Base-by-base conservation (phyloP, 2,797 vertebrate species). In the Champsocephalus esox region DNA sequence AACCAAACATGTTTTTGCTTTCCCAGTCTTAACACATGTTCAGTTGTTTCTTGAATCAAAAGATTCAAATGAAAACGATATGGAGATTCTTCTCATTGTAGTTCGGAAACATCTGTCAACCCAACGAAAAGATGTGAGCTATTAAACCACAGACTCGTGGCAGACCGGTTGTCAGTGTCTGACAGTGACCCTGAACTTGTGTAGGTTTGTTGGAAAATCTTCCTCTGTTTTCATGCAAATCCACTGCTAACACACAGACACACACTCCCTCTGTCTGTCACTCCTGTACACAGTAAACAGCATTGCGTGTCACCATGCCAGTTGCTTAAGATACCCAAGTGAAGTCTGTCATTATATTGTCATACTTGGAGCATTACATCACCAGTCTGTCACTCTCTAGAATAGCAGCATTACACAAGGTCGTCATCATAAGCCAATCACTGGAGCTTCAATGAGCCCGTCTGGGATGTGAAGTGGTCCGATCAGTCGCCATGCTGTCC, bases 281-380 rank as follows among this genome's bases (percentile, higher is more conserved):
- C 63, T 71, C 21, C 50, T 3, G 38, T 19, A 43, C 50, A 41
- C 21, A 57, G 51, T 1, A 41, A 28, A 71, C 70, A 70, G 61
- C 73, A 5, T 81, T 9, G 67, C 68, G 51, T 91, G 85, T 82
- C 81, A 66, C 65, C 19, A 1, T 57, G 52, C 16, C 80, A 34
- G 48, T 75, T 62, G 57, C 76, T 69, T 59, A 71, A 84, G 83
- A 79, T 70, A 76, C 63, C 63, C 64, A 59, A 69, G 72, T 76
- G 11, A 12, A 79, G 75, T 81, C 86, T 91, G 82, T 92, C 81
- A 89, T 91, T 91, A 91, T 57, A 63, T 5, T 75, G 80, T 86
- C 91, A 81, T 86, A 74, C 66, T 86, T 49, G 64, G 86, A 82
- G 65, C 75, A 77, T 88, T 77, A 88, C 89, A 87, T 93, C 89